phyloP scores from a whole-genome alignment of 2,797 vertebrate genomes.

The Callimico goeldii region DNA sequence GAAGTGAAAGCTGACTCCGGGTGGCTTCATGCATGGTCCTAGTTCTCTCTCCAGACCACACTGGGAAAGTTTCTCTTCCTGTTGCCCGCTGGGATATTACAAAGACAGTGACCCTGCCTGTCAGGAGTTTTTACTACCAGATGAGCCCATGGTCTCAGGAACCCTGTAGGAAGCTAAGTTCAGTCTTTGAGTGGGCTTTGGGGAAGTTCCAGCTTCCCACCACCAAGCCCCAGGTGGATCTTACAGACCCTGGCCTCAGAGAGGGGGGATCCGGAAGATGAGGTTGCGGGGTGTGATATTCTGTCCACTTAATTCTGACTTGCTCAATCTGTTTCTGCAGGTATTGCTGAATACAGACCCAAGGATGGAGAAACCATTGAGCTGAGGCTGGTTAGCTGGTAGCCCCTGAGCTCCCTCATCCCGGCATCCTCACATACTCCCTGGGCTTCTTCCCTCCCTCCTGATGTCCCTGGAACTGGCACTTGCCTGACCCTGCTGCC shows the following conservation, averaged over 20 bases:
- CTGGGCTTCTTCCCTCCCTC: not conserved
- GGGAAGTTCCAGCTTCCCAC: not conserved
- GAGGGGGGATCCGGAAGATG: not conserved
- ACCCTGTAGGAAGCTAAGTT: not conserved
- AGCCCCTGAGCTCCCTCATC: not conserved
- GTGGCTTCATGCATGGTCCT: fast-evolving
- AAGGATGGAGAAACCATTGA: conserved; percentile 85
- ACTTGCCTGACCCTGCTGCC: not conserved
- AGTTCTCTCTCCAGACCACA: not conserved
- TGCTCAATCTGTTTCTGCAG: conserved; percentile 80
- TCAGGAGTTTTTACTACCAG: not conserved
- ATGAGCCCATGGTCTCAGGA: not conserved
- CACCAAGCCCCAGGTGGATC: not conserved
- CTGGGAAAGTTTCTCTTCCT: not conserved
- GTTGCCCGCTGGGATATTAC: not conserved
- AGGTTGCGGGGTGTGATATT: fast-evolving
- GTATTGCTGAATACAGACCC: conserved; percentile 91
- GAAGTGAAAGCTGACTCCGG: not conserved
- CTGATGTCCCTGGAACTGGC: not conserved
- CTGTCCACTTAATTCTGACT: not conserved
- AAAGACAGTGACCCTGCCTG: not conserved
- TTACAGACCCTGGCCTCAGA: not conserved
- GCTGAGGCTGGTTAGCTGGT: conserved; percentile 88
- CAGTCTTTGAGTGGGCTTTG: not conserved
- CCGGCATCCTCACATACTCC: not conserved